A percentile compares a stretch with the other conserved stretches of the same genome.
Evolutionary conservation across 2,888 invertebrate species (phyloP).

Genomic region (Lutraria lutraria): DNA sequence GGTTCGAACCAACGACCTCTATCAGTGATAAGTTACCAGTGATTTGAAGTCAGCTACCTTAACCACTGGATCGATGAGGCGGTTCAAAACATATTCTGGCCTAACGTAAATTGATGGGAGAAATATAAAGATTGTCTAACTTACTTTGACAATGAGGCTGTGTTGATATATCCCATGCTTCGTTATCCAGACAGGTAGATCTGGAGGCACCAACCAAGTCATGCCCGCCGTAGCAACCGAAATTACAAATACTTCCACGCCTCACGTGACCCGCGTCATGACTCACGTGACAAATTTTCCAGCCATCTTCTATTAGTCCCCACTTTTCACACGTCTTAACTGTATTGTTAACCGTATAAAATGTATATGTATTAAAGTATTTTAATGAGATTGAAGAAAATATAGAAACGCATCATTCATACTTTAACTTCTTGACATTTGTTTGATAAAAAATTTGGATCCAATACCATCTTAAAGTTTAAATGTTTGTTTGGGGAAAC

Average conservation of each 20-base stretch:
- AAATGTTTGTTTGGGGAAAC: no score
- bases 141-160: conserved; percentile 67
- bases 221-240: conserved; percentile 70
- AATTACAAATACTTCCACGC: conserved; percentile 59
- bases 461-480: no score
- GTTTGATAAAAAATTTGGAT: not conserved
- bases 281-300: conserved; percentile 64
- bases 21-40: no score
- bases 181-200: conserved; percentile 41
- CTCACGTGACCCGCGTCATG: conserved; percentile 59
- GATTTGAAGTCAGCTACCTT: no score
- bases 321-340: conserved; percentile 48
- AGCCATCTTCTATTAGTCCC: conserved; percentile 52
- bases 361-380: not conserved
- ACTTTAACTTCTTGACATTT: not conserved
- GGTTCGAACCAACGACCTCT: no score
- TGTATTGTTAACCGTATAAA: conserved; percentile 15
- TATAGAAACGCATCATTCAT: not conserved
- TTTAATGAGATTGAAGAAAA: not conserved
- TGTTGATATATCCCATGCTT: conserved; percentile 49
- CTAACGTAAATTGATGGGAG: not conserved
- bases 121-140: not conserved
- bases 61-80: no score
- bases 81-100: not conserved
- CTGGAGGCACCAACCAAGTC: conserved; percentile 40